A percentile compares a stretch with the other conserved stretches of the same genome.
These are phyloP conservation scores for Teleiodes luculella DNA, from an alignment of 2,888 invertebrate genomes.

Conservation along the genomic window DNA sequence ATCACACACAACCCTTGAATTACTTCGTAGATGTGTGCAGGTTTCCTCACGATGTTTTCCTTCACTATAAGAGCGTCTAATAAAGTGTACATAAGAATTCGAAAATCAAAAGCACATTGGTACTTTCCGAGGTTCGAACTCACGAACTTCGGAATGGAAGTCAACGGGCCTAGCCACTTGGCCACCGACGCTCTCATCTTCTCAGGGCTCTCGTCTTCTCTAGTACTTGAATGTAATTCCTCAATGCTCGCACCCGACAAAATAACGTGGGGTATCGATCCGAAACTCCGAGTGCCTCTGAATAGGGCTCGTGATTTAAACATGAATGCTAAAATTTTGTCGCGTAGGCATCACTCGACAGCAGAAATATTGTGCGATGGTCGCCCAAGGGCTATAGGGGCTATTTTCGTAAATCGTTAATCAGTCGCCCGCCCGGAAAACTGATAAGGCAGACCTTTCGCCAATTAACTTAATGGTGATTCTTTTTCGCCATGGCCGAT, in stretches of 20 bases:
- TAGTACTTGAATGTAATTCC: too few species aligned
- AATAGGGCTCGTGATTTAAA: slow-evolving; percentile 14
- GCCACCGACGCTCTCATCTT: too few species aligned
- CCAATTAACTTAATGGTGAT: slow-evolving; percentile 73
- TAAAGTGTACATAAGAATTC: too few species aligned
- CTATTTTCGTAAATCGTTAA: slow-evolving; percentile 72
- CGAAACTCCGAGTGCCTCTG: slow-evolving; percentile 8
- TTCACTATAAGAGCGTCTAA: too few species aligned
- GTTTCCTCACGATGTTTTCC: too few species aligned
- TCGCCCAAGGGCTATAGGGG: slow-evolving; percentile 44
- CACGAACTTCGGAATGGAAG: too few species aligned
- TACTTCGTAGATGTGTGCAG: too few species aligned
- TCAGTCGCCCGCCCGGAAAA: slow-evolving; percentile 65
- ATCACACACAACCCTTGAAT: too few species aligned
- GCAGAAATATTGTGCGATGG: slow-evolving; percentile 46
- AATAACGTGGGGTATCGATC: slow-evolving; percentile 9
- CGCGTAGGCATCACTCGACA: slow-evolving; percentile 13
- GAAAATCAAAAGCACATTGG: too few species aligned
- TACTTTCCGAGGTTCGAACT: too few species aligned
- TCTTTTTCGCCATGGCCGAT: slow-evolving; percentile 44
- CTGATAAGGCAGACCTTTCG: slow-evolving; percentile 67
- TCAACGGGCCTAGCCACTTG: too few species aligned
- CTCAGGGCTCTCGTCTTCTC: too few species aligned
- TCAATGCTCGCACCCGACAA: background rate
- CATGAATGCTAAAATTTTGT: slow-evolving; percentile 22